Evolutionary conservation across 2,797 vertebrate genomes (phyloP).

Genomic region (Chaetodon trifasciatus): DNA sequence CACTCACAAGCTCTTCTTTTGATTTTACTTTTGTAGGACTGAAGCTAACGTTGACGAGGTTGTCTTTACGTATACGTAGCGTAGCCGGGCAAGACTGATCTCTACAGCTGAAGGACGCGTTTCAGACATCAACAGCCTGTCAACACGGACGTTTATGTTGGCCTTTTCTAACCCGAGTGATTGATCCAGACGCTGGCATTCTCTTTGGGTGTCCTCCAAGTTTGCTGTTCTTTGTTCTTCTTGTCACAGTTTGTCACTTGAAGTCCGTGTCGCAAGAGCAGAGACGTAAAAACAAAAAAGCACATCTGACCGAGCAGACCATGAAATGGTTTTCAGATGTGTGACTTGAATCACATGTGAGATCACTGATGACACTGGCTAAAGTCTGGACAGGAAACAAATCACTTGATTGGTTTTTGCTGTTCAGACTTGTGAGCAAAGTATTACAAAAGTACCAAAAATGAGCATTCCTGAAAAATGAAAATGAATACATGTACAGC

Average conservation of each 20-base stretch:
- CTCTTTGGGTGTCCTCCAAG: conserved; percentile 27
- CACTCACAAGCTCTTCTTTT: background rate
- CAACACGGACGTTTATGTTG: background rate
- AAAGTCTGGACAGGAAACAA: background rate
- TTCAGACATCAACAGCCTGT: background rate
- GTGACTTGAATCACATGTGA: background rate
- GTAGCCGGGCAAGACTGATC: background rate
- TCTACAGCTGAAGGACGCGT: background rate
- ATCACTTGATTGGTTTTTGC: background rate
- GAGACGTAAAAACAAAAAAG: conserved; percentile 3
- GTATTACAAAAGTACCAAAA: background rate
- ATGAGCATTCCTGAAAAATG: too few relatives aligned
- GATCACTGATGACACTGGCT: background rate
- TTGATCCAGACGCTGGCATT: conserved; percentile 35
- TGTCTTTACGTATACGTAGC: background rate
- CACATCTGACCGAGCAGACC: background rate
- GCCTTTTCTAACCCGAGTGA: conserved; percentile 9
- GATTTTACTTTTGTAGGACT: conserved; percentile 13
- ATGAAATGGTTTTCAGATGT: background rate
- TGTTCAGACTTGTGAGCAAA: background rate
- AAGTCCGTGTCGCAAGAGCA: conserved; percentile 27
- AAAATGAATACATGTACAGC: too few relatives aligned
- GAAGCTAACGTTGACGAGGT: background rate
- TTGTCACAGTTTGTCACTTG: conserved; percentile 42
- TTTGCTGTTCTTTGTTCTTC: conserved; percentile 8